Conservation (phyloP, 2,888 invertebrate genomes). For the Tipula vernalis region DNA sequence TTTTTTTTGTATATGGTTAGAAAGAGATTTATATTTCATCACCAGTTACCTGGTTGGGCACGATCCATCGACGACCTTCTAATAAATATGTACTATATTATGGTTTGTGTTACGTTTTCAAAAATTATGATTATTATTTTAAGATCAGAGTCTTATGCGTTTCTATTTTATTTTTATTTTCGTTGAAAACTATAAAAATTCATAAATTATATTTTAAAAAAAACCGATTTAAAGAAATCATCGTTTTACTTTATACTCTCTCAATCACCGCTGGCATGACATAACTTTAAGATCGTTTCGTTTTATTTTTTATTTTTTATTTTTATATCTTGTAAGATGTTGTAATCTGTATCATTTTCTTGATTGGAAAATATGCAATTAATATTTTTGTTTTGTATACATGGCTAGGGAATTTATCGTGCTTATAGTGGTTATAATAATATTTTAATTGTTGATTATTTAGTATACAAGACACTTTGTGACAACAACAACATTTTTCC, state of each 20-base stretch:
- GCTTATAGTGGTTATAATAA: not conserved
- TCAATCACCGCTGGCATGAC: slow-evolving; percentile 4
- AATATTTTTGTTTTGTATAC: not conserved
- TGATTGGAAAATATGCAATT: slow-evolving; percentile 4
- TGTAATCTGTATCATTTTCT: slow-evolving; percentile 4
- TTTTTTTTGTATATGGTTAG: not conserved
- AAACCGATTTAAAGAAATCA: not conserved
- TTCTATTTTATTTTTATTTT: not conserved
- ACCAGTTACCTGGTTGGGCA: not conserved
- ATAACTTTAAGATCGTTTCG: slow-evolving; percentile 4
- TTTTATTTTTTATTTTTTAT: not conserved
- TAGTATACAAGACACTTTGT: not conserved
- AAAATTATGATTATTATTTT: not conserved
- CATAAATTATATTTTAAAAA: not conserved
- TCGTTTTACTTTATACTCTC: not conserved
- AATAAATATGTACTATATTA: not conserved
- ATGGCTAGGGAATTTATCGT: not conserved
- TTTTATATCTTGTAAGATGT: not conserved
- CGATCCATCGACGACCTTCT: not conserved
- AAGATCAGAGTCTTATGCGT: not conserved
- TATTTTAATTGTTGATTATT: not conserved
- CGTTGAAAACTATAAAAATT: not conserved
- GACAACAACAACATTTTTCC: not conserved
- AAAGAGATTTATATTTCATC: not conserved
- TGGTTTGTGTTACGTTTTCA: not conserved